These are phyloP conservation scores for Tachina fera DNA, from an alignment of 2,888 invertebrate genomes.

Conservation along the genomic window DNA sequence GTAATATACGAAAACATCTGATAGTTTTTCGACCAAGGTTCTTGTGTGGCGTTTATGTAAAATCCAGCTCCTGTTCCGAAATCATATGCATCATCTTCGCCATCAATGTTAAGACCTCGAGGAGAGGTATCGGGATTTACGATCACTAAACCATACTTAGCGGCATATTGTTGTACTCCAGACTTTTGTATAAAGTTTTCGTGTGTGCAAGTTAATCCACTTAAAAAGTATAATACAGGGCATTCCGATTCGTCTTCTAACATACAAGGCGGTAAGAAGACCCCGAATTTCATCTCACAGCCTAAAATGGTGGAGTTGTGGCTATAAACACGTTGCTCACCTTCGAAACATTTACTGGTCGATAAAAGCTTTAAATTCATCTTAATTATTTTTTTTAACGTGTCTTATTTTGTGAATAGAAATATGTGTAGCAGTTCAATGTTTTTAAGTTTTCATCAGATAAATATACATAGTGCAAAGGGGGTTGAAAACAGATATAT, in stretches of 20 bases:
- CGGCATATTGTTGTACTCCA: constrained; percentile 95
- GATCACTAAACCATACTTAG: constrained; percentile 92
- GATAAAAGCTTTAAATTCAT: constrained; percentile 78
- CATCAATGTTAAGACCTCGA: constrained; percentile 92
- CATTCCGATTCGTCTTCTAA: constrained; percentile 83
- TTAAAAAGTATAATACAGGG: constrained; percentile 95
- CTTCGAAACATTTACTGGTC: constrained; percentile 76
- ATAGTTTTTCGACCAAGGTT: constrained; percentile 97
- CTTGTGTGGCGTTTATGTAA: constrained; percentile 95
- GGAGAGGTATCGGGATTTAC: constrained; percentile 99
- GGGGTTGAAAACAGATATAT: neutral
- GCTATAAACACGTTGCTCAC: constrained; percentile 80
- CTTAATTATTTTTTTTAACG: neutral
- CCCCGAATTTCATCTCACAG: constrained; percentile 96
- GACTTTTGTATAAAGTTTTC: constrained; percentile 97
- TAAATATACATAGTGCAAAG: too few species aligned
- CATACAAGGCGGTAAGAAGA: constrained; percentile 92
- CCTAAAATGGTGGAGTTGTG: constrained; percentile 85
- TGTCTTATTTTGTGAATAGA: neutral
- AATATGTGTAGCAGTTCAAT: neutral
- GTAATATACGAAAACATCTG: constrained; percentile 98
- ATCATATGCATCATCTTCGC: constrained; percentile 96
- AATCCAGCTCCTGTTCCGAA: constrained; percentile 98
- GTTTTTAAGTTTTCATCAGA: too few species aligned
- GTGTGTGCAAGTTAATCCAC: constrained; percentile 96